Base-by-base conservation (phyloP, 2,888 invertebrate genomes). In the Anoncus sp. region DNA sequence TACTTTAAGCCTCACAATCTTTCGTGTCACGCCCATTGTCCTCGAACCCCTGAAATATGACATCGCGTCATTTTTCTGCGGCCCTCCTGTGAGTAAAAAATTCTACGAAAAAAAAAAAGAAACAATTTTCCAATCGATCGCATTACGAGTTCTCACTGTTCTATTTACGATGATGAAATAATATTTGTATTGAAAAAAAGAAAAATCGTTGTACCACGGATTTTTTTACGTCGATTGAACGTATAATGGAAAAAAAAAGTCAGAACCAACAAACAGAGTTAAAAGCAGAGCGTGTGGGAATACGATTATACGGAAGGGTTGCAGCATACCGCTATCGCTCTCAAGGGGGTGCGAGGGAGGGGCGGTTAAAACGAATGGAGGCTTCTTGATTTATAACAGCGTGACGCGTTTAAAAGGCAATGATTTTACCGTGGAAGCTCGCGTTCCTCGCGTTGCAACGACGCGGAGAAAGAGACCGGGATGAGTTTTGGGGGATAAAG, bases 401-500 rank as follows among this genome's bases (percentile, higher is more conserved):
- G 87, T 87, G 85, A 84, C 85, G 85, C 82, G 84, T 88, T 85
- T 86, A 82, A 87, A 87, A 88, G 84, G 81, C 84, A 85, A 87
- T 83, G 83, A 85, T 88, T 89, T 87, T 84, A 85, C 77, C 84
- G 83, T 83, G 84, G 86, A 88, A 87, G 85, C 85, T 86, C 81
- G 85, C 83, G 85, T 86, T 86, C 82, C 83, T 45, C 5, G 65
- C 77, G 67, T 57, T 53, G 66, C 81, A 79, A 80, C 79, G 78
- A 80, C 71, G 79, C 24, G 38, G 70, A 80, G 81, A 83, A 79
- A 75, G 77, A 77, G 71, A 62, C 12, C 31, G 70, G 60, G 55
- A 62, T 38, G 49, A 38, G 35, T 38, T 7, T 14, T 31, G 65
- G 22, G 51, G 51, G 53, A 63, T 31, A 7, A 14, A 35, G 20